Evolutionary conservation across 2,888 invertebrate species (phyloP), one percentile per base, ranked within the genome.

Genomic region (Limnephilus rhombicus): DNA sequence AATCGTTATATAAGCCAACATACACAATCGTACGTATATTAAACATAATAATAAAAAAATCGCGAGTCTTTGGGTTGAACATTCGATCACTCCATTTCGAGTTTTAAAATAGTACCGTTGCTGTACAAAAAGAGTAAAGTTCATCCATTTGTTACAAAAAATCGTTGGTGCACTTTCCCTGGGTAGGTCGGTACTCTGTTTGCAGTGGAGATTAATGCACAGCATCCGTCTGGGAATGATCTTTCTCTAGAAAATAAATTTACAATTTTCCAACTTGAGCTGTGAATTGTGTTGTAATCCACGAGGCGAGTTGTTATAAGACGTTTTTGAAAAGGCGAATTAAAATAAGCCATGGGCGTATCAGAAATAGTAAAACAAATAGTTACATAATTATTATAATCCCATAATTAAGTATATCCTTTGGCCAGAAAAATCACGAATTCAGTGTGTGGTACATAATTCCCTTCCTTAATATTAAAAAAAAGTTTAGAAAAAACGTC

Each of bases 201-300:
- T 90, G 24, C 45, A 49, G 12, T 41, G 49, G 31, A 34, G 82
- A 82, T 90, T n/a, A 83, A 90, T 49, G 90, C 83, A 24, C n/a
- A 49, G 45, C 85, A 86, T 86, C 85, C 85, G 85, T 86, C 45
- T 29, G 24, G 29, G n/a, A 45, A 86, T n/a, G 86, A 86, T 49
- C 45, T 86, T 86, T 45, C 45, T n/a, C 81, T n/a, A 34, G 15
- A 88, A 45, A 31, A 87, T 68, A 68, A 24, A 7, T 18, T 4
- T 68, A 24, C 68, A 24, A 68, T 68, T 68, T 68, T 68, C 68
- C 68, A 68, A 68, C 68, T n/a, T 7, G 68, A 68, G 68, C 68
- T 68, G 68, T 68, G 68, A 68, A 82, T 82, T 82, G 34, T 82
- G 34, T 82, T 82, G 31, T 13, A 82, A 68, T 68, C 82, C 15